Base-by-base conservation (phyloP, 2,797 vertebrate species). In the Chaunax sp. region DNA sequence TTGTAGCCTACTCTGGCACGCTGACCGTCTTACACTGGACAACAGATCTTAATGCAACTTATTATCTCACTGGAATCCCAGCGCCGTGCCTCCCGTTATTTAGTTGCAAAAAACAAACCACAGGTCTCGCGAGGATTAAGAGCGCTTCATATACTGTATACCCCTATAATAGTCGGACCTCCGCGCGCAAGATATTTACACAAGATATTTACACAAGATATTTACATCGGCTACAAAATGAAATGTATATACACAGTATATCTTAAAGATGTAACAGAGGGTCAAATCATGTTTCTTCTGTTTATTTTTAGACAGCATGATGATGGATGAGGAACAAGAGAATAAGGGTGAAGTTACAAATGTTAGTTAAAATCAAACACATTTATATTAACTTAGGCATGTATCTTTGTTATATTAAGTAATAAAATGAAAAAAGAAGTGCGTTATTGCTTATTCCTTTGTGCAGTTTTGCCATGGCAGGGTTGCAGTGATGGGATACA, bases 121-220 rank as follows among this genome's bases (percentile, higher is more conserved):
- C 0, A 6, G 6, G 1, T 82, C 76, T 85, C 78, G 77, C 83
- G 82, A 89, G 82, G 82, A 18, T 11, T 40, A 40, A 40, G n/a
- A n/a, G n/a, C n/a, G n/a, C n/a, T n/a, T n/a, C n/a, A n/a, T n/a
- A n/a, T n/a, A n/a, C n/a, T n/a, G n/a, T n/a, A n/a, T n/a, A n/a
- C n/a, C n/a, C n/a, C n/a, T n/a, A n/a, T n/a, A n/a, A n/a, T n/a
- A n/a, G n/a, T n/a, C n/a, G n/a, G n/a, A n/a, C n/a, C n/a, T 35
- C 33, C 9, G 7, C 1, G 33, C 33, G 33, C 33, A 35, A 5
- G 33, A 30, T 30, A 30, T 35, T 5, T 35, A 1, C 9, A 35
- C 3, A 35, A 35, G 33, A 35, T n/a, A n/a, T n/a, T n/a, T n/a
- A n/a, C n/a, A n/a, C n/a, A n/a, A n/a, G 3, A 56, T 8, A n/a